Base-by-base conservation (phyloP, 2,113 vertebrate genomes). In the Zosterops pallidus region DNA sequence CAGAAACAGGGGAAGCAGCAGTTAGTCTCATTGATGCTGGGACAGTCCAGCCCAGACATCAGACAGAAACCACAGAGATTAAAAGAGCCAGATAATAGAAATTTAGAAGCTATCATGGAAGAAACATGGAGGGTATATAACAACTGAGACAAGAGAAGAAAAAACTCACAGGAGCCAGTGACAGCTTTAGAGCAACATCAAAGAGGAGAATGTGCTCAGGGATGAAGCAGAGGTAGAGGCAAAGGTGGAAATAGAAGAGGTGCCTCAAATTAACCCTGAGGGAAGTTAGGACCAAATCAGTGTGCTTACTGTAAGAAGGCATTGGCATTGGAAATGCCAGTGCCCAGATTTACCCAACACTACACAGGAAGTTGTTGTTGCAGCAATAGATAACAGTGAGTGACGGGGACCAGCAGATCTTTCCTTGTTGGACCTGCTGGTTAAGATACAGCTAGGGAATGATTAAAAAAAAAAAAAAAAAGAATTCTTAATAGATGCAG, bases 161-260 rank as follows among this genome's bases (percentile, higher is more conserved):
- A 64, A 44, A n/a, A 9, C 11, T n/a, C 28, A 41, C 46, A 78
- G 29, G 17, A 33, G 16, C 3, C 29, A 5, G 35, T 52, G 29
- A 25, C 37, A 64, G 39, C 37, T 79, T 53, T 29, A 64, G 37
- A 53, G 37, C 23, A 22, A n/a, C 24, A 28, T 42, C 37, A 52
- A 35, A 28, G 47, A 53, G 31, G 24, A 64, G 24, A 8, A n/a
- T 1, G 0, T 42, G 75, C 9, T 17, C 5, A 2, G 24, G 24
- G 60, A 35, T 3, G 3, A 52, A 31, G 47, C 47, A 63, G 56
- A 60, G 42, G n/a, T 20, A 29, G n/a, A 60, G 35, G 21, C 33
- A 42, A 50, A 64, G 31, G 31, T 52, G 14, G 35, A 78, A 41
- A 78, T 42, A 42, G 47, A 28, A 42, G 29, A 52, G 29, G 12